Conservation (phyloP, 2,113 vertebrate genomes). For the Cavia aperea region DNA sequence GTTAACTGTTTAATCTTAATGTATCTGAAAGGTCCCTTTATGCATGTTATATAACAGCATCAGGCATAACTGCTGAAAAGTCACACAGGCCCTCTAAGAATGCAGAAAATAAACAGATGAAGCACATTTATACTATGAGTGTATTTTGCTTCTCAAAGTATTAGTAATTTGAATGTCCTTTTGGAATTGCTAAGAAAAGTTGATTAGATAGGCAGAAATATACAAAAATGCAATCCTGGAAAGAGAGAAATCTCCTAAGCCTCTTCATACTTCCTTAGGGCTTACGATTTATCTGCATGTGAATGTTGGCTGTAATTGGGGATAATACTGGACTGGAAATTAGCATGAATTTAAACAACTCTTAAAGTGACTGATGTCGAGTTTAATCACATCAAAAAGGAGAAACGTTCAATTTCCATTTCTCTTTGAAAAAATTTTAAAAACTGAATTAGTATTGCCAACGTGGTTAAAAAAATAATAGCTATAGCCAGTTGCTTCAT, state of each 20-base stretch:
- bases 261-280: not conserved
- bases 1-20: not conserved
- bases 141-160: not conserved
- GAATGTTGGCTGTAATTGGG: not conserved
- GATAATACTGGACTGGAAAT: not conserved
- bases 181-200: not conserved
- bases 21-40: not conserved
- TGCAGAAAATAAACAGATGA: not conserved
- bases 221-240: not conserved
- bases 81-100: not conserved
- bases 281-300: not conserved
- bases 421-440: not conserved
- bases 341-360: accelerated
- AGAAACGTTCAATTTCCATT: not conserved
- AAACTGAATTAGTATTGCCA: not conserved
- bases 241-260: not conserved
- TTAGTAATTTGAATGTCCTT: not conserved
- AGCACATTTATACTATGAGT: not conserved
- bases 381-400: not conserved
- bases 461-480: not conserved
- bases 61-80: not conserved
- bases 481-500: not conserved
- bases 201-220: not conserved
- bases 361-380: not conserved
- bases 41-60: not conserved